A percentile compares a stretch with the other conserved stretches of the same genome.
Conservation (phyloP, 2,888 invertebrate genomes). For the Apodemia mormo region DNA sequence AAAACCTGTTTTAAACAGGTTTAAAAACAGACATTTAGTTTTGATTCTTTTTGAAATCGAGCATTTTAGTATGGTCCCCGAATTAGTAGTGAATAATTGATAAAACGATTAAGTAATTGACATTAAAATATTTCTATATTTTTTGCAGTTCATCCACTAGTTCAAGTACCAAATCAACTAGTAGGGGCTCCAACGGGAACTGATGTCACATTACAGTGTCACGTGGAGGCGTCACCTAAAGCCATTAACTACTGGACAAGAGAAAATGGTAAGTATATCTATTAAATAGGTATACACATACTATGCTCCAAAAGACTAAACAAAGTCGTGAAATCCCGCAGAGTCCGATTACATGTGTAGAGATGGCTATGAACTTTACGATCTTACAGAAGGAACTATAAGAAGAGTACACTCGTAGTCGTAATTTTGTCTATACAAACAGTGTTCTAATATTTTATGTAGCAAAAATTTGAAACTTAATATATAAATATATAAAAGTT, state of each 20-base stretch:
- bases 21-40: no score
- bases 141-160: conserved; percentile 91
- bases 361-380: neutral
- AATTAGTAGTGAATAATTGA: no score
- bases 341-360: neutral
- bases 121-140: conserved; percentile 30
- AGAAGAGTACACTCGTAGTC: neutral
- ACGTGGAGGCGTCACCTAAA: conserved; percentile 95
- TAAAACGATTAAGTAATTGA: no score
- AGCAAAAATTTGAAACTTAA: no score
- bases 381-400: neutral
- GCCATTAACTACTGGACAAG: conserved; percentile 97
- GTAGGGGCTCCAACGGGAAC: conserved; percentile 93
- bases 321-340: neutral
- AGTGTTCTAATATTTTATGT: no score
- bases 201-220: conserved; percentile 91
- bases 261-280: conserved; percentile 86
- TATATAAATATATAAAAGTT: no score
- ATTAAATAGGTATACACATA: conserved; percentile 31
- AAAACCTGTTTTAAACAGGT: no score
- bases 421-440: neutral
- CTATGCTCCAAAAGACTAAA: conserved; percentile 9
- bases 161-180: conserved; percentile 96
- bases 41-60: no score
- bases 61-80: no score